A percentile compares a stretch with the other conserved stretches of the same genome.
phyloP scores from a whole-genome alignment of 2,888 invertebrate genomes.

The Cremastobaeus sp. region DNA sequence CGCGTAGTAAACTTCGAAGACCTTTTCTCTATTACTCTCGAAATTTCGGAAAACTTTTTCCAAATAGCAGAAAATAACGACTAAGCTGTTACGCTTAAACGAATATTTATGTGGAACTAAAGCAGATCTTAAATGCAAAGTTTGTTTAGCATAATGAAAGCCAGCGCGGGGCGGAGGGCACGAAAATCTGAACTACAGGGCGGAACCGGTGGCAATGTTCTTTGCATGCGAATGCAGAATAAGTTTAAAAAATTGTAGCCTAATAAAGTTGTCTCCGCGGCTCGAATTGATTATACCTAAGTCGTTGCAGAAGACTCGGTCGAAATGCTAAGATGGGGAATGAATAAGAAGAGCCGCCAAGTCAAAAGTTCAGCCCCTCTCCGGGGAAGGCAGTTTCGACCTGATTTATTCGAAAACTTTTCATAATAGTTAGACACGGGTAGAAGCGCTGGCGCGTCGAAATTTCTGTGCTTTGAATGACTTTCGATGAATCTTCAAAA shows the following conservation, averaged over 20 bases:
- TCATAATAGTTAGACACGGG: conserved; percentile 69
- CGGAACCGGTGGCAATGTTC: conserved; percentile 38
- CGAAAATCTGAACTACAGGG: neutral
- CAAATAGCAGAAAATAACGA: conserved; percentile 16
- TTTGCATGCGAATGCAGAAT: conserved; percentile 54
- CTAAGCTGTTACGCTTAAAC: conserved; percentile 33
- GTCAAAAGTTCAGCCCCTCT: conserved; percentile 64
- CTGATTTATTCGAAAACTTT: conserved; percentile 73
- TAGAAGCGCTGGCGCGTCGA: conserved; percentile 65
- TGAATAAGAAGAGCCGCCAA: conserved; percentile 64
- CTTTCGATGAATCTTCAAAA: conserved; percentile 35
- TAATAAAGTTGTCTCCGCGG: conserved; percentile 63
- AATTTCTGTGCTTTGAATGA: conserved; percentile 31
- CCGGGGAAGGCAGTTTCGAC: conserved; percentile 68
- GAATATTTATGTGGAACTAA: conserved; percentile 46
- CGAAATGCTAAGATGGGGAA: conserved; percentile 63
- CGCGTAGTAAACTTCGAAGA: neutral
- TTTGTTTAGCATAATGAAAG: conserved; percentile 47
- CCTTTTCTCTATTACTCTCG: conserved; percentile 4
- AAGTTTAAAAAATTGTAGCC: conserved; percentile 61
- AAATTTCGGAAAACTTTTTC: conserved; percentile 13
- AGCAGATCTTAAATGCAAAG: conserved; percentile 42
- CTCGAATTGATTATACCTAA: conserved; percentile 64
- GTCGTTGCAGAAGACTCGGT: conserved; percentile 60
- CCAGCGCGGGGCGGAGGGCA: conserved; percentile 1